Evolutionary conservation across 2,113 vertebrate genomes (phyloP), one percentile per base, ranked within the genome.

Genomic region (Heterotilapia buettikoferi): DNA sequence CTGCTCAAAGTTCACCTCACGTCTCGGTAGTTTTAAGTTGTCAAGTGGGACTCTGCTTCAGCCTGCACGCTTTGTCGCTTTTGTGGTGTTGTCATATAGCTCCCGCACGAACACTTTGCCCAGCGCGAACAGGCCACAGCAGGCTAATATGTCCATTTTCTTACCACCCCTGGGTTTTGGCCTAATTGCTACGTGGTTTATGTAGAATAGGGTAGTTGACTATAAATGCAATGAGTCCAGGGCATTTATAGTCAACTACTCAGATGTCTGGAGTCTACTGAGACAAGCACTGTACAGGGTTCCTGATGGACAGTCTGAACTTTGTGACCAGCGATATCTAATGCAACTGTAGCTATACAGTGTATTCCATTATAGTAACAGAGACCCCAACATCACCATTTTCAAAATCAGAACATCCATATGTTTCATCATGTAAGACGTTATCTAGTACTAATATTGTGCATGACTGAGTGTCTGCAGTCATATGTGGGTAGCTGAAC

Each of bases 401-500:
- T 31, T 50, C 26, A 50, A 50, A 78, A 19, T 45, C 57, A 33
- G 13, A 80, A 59, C 13, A 5, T 8, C 13, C 16, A 31, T 76
- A 29, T 78, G 16, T 78, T 78, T 31, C 24, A 50, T 78, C 6
- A 16, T 3, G 4, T 10, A n/a, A 78, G 43, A n/a, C 7, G 29
- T 33, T 68, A 19, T 78, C 43, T 52, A n/a, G 2, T 52, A 18
- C 45, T 52, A 54, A 38, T 45, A 43, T 57, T 73, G 50, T 26
- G 36, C 31, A 14, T 85, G 59, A n/a, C 26, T 7, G 11, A 59
- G 54, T 13, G 0, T 57, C 31, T 59, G 14, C 36, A 73, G 38
- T 66, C 7, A 38, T 33, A 66, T 73, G 66, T 88, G 50, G 18
- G 81, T 53, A 84, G 36, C 0, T 84, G 45, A 86, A 73, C 21